A percentile compares a stretch with the other conserved stretches of the same genome.
Evolutionary conservation across 2,888 invertebrate species (phyloP).

Genomic region (Xestia ashworthii): DNA sequence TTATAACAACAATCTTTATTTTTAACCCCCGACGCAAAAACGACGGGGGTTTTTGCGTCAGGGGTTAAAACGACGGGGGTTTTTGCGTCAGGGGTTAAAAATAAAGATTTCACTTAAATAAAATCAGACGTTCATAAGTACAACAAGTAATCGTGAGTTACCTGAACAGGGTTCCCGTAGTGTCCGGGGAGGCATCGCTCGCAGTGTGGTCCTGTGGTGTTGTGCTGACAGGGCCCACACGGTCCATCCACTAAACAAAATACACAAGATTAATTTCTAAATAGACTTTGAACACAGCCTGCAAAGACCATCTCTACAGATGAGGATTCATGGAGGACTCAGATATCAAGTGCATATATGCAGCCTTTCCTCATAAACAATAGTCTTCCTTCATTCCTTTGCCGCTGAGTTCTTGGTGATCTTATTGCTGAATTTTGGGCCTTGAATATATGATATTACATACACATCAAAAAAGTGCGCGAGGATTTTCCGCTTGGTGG

Average conservation of each 20-base stretch:
- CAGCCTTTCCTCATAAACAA: too few species aligned
- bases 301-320: background rate
- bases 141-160: constrained; percentile 47
- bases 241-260: constrained; percentile 80
- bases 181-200: constrained; percentile 96
- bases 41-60: too few species aligned
- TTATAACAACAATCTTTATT: too few species aligned
- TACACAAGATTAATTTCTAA: background rate
- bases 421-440: background rate
- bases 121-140: background rate
- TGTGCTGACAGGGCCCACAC: constrained; percentile 96
- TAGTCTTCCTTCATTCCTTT: background rate
- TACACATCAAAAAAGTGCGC: background rate
- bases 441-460: background rate
- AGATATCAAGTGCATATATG: background rate
- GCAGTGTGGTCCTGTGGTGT: constrained; percentile 97
- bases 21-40: too few species aligned
- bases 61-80: too few species aligned
- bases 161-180: constrained; percentile 96
- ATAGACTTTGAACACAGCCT: background rate
- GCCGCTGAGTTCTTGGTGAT: background rate
- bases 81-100: too few species aligned
- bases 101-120: too few species aligned
- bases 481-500: too few species aligned
- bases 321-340: background rate